Evolutionary conservation across 2,888 invertebrate genomes (phyloP).

Genomic region (Spodoptera littoralis): DNA sequence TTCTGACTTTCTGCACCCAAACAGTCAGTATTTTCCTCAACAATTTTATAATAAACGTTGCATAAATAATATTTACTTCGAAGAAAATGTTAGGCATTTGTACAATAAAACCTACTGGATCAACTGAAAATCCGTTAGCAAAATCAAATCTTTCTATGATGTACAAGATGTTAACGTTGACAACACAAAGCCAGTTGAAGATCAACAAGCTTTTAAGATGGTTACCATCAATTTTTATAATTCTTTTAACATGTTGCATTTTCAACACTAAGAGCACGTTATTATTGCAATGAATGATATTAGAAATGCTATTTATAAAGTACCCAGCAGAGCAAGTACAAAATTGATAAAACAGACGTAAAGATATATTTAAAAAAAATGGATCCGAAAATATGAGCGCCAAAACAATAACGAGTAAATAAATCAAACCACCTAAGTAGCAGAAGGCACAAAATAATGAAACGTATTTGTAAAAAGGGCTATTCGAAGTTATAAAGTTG

Average conservation of each 20-base stretch:
- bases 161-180: constrained; percentile 15
- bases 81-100: constrained; percentile 12
- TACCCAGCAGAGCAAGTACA: constrained; percentile 13
- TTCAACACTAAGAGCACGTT: constrained; percentile 21
- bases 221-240: constrained; percentile 14
- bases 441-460: too few relatives aligned
- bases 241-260: constrained; percentile 22
- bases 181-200: constrained; percentile 14
- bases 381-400: too few relatives aligned
- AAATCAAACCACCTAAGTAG: too few relatives aligned
- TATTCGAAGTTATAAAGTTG: too few relatives aligned
- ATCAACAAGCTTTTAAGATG: background rate
- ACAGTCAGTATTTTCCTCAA: constrained; percentile 5
- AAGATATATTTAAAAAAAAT: too few relatives aligned
- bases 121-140: too few relatives aligned
- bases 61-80: constrained; percentile 26
- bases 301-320: constrained; percentile 16
- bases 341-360: too few relatives aligned
- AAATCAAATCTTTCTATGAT: background rate
- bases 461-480: too few relatives aligned
- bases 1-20: constrained; percentile 13
- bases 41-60: constrained; percentile 23
- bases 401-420: too few relatives aligned
- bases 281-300: constrained; percentile 12
- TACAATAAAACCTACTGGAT: background rate